These are phyloP conservation scores for Colletes gigas DNA, from an alignment of 1,140 invertebrate genomes.

Conservation along the genomic window DNA sequence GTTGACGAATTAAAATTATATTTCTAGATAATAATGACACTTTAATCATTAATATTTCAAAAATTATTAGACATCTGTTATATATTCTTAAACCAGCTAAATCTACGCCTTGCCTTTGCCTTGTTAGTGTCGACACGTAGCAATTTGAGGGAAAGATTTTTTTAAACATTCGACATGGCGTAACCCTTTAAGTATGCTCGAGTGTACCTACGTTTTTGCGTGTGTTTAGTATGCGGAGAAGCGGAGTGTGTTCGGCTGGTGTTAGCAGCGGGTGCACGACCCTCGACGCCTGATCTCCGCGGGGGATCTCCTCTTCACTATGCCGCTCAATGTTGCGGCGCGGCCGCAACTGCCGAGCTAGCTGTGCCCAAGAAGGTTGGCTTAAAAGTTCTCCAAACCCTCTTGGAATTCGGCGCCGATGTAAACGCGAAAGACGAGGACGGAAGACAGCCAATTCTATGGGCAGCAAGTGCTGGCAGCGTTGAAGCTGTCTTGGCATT, in stretches of 20 bases:
- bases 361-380: slow-evolving; percentile 83
- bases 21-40: no score
- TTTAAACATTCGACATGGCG: no score
- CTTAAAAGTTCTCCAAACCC: slow-evolving; percentile 90
- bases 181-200: no score
- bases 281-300: slow-evolving; percentile 94
- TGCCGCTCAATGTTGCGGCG: slow-evolving; percentile 97
- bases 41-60: no score
- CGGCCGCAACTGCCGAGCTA: slow-evolving; percentile 86
- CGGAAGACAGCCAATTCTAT: slow-evolving; percentile 94
- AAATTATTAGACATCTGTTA: no score
- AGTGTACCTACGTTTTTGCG: no score
- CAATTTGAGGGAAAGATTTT: no score
- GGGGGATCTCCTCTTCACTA: slow-evolving; percentile 98
- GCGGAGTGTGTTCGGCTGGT: slow-evolving; percentile 92
- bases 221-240: slow-evolving; percentile 90
- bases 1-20: no score
- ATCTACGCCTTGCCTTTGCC: no score
- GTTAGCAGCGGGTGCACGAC: slow-evolving; percentile 90
- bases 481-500: slow-evolving; percentile 93
- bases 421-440: slow-evolving; percentile 95
- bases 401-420: slow-evolving; percentile 89
- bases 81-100: no score
- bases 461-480: slow-evolving; percentile 98
- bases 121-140: no score